A percentile compares a stretch with the other conserved stretches of the same genome.
phyloP scores from a whole-genome alignment of 2,888 invertebrate genomes.

The Drosophila mulleri region DNA sequence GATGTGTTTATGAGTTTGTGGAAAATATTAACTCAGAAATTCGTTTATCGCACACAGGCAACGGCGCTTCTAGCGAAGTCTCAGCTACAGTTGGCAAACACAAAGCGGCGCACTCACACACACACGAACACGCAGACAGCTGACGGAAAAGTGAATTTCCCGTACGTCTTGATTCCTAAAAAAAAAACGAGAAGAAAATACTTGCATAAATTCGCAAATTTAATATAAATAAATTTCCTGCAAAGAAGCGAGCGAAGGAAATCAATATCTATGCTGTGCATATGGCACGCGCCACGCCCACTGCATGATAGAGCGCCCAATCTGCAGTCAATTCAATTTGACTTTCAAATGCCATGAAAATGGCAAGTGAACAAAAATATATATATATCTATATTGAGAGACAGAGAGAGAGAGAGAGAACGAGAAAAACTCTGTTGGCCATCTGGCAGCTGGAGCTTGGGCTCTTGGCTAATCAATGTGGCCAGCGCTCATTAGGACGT shows the following conservation, averaged over 20 bases:
- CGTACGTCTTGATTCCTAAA: slow-evolving; percentile 27
- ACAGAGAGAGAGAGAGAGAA: slow-evolving; percentile 6
- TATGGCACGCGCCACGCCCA: slow-evolving; percentile 58
- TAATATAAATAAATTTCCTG: slow-evolving; percentile 82
- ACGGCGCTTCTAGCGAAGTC: slow-evolving; percentile 41
- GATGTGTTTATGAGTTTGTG: slow-evolving; percentile 73
- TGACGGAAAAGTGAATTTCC: slow-evolving; percentile 57
- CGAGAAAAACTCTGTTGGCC: slow-evolving; percentile 6
- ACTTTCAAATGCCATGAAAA: slow-evolving; percentile 41
- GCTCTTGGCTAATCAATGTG: slow-evolving; percentile 39
- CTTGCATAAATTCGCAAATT: slow-evolving; percentile 72
- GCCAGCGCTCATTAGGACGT: slow-evolving; percentile 50
- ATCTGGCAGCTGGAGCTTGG: neutral
- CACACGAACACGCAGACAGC: slow-evolving; percentile 23
- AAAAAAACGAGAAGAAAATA: slow-evolving; percentile 3
- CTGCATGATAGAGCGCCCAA: slow-evolving; percentile 16
- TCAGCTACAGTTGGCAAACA: slow-evolving; percentile 33
- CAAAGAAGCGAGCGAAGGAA: slow-evolving; percentile 29
- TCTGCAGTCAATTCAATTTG: slow-evolving; percentile 69
- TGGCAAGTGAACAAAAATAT: slow-evolving; percentile 25
- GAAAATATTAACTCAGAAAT: slow-evolving; percentile 56
- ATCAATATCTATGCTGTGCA: slow-evolving; percentile 48
- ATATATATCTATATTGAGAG: slow-evolving; percentile 2
- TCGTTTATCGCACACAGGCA: slow-evolving; percentile 34
- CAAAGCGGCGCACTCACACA: slow-evolving; percentile 9